phyloP scores from a whole-genome alignment of 2,113 vertebrate genomes.

The Anoura caudifer region DNA sequence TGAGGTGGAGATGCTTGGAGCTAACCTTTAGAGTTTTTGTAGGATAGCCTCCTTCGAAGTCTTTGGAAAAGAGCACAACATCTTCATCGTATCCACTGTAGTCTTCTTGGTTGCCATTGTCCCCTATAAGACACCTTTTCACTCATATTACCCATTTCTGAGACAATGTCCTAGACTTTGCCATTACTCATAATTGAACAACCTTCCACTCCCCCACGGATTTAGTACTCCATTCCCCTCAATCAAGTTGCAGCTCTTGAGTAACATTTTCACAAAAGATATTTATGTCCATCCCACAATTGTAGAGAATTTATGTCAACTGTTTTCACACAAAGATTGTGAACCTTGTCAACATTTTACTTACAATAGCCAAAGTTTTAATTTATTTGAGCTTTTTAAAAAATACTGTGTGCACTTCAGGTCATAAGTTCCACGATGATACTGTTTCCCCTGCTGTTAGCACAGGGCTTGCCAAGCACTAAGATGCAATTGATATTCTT shows the following conservation, averaged over 20 bases:
- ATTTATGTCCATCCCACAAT: neutral
- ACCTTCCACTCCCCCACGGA: neutral
- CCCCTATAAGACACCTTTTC: neutral
- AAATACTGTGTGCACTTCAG: neutral
- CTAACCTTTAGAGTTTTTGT: rapidly evolving
- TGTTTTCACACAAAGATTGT: neutral
- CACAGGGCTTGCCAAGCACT: neutral
- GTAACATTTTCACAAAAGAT: neutral
- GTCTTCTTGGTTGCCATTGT: neutral
- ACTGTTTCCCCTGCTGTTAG: neutral
- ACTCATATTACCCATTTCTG: neutral
- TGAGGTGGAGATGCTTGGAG: neutral
- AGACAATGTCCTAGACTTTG: neutral
- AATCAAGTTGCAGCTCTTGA: neutral
- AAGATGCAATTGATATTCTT: neutral
- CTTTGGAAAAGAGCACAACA: neutral
- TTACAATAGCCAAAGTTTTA: neutral
- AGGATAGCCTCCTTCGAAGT: neutral
- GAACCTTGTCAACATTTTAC: neutral
- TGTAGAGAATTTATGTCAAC: neutral
- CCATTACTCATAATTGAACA: neutral
- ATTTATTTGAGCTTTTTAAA: neutral
- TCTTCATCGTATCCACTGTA: neutral
- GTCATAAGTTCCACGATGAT: neutral
- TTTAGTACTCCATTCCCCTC: neutral